Evolutionary conservation across 2,888 invertebrate species (phyloP).

Genomic region (Catocala nupta): DNA sequence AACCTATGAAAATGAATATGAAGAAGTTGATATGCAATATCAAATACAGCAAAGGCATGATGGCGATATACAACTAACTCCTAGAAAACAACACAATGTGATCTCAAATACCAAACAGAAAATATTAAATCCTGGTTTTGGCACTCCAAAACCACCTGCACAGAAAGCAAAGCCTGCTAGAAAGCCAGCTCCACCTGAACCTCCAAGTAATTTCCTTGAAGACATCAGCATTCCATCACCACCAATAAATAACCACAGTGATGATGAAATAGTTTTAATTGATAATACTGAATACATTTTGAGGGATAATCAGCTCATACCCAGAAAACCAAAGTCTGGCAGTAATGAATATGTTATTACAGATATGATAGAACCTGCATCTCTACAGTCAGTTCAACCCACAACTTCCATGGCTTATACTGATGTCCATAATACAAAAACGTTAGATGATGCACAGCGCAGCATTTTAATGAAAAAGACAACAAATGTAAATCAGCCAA

Average conservation of each 20-base stretch:
- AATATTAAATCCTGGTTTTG: constrained; percentile 75
- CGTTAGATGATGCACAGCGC: constrained; percentile 55
- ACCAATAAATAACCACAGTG: constrained; percentile 34
- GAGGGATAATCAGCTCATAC: constrained; percentile 73
- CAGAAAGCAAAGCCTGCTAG: constrained; percentile 50
- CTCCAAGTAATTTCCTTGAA: constrained; percentile 61
- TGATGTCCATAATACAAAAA: constrained; percentile 56
- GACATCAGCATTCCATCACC: constrained; percentile 50
- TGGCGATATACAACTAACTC: constrained; percentile 84
- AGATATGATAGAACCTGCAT: constrained; percentile 64
- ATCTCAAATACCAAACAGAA: constrained; percentile 68
- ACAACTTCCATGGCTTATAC: constrained; percentile 69
- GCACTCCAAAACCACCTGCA: constrained; percentile 48
- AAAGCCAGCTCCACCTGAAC: constrained; percentile 45
- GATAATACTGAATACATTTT: constrained; percentile 88
- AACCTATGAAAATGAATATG: constrained; percentile 66
- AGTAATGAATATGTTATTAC: constrained; percentile 65
- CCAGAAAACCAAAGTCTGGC: constrained; percentile 56
- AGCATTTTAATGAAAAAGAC: constrained; percentile 72
- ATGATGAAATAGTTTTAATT: constrained; percentile 79
- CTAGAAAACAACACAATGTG: constrained; percentile 60
- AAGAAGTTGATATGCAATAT: constrained; percentile 69
- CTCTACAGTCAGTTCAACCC: constrained; percentile 57
- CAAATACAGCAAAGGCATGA: constrained; percentile 72
- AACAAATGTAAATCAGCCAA: constrained; percentile 70